Evolutionary conservation across 1,140 invertebrate species (phyloP), one percentile per base, ranked within the genome.

Genomic region (Saccostrea cuccullata): DNA sequence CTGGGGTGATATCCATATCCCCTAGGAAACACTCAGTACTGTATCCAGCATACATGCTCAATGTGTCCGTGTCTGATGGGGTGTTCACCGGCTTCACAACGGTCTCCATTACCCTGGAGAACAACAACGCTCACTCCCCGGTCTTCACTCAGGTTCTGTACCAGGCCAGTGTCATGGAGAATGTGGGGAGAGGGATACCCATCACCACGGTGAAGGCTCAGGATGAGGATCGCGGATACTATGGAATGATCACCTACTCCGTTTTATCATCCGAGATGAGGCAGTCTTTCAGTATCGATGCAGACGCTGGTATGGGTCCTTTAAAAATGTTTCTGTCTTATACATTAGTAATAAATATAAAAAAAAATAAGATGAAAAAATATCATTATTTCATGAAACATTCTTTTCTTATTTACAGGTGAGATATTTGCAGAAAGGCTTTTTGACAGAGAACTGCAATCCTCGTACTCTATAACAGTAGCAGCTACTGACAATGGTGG

Each of bases 401-500:
- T n/a, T 47, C 13, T 11, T 36, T 15, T 55, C 3, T 84, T 84
- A 20, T 55, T 84, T 55, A 55, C 20, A 92, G 98, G 98, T 60
- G 97, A 97, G 92, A 96, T 99, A 20, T 96, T 96, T 23, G 97
- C 97, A 0, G 96, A 96, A 91, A 96, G 96, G 88, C 95, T 96
- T 82, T 96, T 99, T 86, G 98, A 99, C 95, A 95, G 98, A 47
- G 98, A 99, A 95, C 92, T 95, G 17, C 96, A 96, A 90, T 96
- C 96, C 89, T 94, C 97, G 15, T 98, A 97, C 94, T 97, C 97
- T 93, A 96, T 98, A 85, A 96, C 97, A 0, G 96, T 99, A 12
- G 97, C 97, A 94, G 98, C 98, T n/a, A 97, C 96, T 17, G 98
- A 99, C 95, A 97, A 97, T 82, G 98, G 98, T 73, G 97, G 97